Evolutionary conservation across 64 coral and sea anemone genomes (phyloP).

Genomic region (Acropora tenuis): DNA sequence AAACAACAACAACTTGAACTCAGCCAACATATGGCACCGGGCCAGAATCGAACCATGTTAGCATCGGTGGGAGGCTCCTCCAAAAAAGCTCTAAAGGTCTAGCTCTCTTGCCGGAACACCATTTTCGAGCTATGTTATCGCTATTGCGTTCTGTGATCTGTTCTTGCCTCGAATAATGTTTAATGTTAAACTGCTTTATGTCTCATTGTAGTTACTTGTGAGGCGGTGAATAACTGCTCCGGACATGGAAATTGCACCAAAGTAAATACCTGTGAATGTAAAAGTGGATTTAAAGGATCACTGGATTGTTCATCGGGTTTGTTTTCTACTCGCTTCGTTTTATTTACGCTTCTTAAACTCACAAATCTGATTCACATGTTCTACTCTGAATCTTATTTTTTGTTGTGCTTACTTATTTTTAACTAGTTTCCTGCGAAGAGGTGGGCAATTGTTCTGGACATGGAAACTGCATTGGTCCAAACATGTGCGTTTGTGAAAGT

Average conservation of each 20-base stretch:
- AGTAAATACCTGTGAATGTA: conserved; percentile 65
- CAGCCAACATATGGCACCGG: no score
- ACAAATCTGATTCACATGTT: neutral
- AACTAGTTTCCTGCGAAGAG: conserved; percentile 65
- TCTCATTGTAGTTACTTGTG: conserved; percentile 10
- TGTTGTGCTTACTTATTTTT: neutral
- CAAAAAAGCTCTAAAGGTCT: no score
- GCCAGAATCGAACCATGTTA: no score
- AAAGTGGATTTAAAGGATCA: conserved; percentile 63
- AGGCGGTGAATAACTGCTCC: conserved; percentile 73
- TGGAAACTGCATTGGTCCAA: conserved; percentile 66
- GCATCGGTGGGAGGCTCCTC: no score
- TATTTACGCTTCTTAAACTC: neutral
- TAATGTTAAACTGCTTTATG: neutral
- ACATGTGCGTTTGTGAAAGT: conserved; percentile 57
- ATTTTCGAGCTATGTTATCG: no score
- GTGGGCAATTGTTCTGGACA: conserved; percentile 62
- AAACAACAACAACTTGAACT: no score
- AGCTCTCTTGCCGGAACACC: no score
- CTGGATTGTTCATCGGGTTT: conserved; percentile 13
- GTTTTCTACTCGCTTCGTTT: neutral
- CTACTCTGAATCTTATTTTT: neutral
- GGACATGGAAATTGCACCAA: conserved; percentile 46
- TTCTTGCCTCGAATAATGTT: no score
- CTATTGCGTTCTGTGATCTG: no score